Percentiles rank a stretch among this genome's conserved stretches.
Conservation (phyloP, 2,888 invertebrate species). For the Helicoverpa assulta region DNA sequence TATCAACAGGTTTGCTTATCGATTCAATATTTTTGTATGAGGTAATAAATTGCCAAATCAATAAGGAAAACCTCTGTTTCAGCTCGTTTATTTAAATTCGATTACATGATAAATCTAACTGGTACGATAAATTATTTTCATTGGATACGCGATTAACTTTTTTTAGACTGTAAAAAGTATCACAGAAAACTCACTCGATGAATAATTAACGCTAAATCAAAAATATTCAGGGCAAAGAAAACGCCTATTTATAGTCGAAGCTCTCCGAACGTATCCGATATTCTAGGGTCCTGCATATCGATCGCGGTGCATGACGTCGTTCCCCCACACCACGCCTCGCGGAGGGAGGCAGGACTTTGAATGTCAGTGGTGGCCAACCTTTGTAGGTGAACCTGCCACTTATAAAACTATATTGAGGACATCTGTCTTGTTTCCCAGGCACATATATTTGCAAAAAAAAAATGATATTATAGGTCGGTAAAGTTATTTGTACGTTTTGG, state of each 20-base stretch:
- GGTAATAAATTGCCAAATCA: background rate
- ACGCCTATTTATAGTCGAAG: constrained; percentile 5
- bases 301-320: constrained; percentile 69
- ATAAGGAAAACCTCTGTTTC: constrained; percentile 9
- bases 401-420: no score
- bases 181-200: background rate
- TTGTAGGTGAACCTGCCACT: background rate
- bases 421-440: no score
- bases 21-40: constrained; percentile 22
- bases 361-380: constrained; percentile 13
- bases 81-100: background rate
- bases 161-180: background rate
- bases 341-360: constrained; percentile 44
- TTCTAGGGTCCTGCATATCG: constrained; percentile 68
- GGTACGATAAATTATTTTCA: background rate
- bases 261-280: constrained; percentile 34
- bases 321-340: constrained; percentile 30
- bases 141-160: no score
- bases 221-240: background rate
- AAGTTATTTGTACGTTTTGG: background rate
- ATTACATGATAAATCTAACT: background rate
- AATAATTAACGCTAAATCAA: background rate
- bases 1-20: constrained; percentile 34
- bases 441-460: background rate
- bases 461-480: background rate